Evolutionary conservation across 2,888 invertebrate genomes (phyloP).

Genomic region (Julus scanicus): DNA sequence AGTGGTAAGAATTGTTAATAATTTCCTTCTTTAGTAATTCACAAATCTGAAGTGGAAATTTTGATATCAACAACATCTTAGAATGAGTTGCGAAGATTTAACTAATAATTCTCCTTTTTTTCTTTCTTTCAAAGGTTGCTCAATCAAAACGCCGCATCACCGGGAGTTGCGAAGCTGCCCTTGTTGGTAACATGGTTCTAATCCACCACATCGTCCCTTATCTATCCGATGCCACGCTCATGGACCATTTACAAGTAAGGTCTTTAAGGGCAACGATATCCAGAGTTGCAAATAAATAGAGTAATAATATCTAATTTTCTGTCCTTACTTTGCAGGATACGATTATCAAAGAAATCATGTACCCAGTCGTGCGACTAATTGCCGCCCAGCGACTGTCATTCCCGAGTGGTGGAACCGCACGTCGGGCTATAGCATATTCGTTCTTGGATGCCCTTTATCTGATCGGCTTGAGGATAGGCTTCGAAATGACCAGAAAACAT

Average conservation of each 20-base stretch:
- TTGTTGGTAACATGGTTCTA: slow-evolving; percentile 84
- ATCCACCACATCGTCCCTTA: slow-evolving; percentile 83
- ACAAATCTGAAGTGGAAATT: neutral
- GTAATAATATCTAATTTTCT: slow-evolving; percentile 56
- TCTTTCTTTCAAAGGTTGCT: slow-evolving; percentile 69
- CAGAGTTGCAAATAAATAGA: neutral
- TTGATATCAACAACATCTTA: no score
- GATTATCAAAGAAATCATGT: slow-evolving; percentile 83
- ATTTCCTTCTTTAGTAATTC: neutral
- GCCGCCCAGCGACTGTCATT: slow-evolving; percentile 83
- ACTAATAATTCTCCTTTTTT: neutral
- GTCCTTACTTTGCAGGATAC: slow-evolving; percentile 75
- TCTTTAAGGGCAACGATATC: no score
- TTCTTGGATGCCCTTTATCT: slow-evolving; percentile 83
- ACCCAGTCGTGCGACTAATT: slow-evolving; percentile 83
- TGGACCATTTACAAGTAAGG: slow-evolving; percentile 84
- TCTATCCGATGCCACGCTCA: slow-evolving; percentile 83
- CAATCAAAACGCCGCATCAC: slow-evolving; percentile 84
- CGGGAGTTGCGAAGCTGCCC: slow-evolving; percentile 85
- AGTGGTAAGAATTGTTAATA: slow-evolving; percentile 65
- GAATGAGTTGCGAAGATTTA: no score
- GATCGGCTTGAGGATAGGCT: slow-evolving; percentile 69
- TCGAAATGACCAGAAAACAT: slow-evolving; percentile 67
- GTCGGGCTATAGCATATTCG: slow-evolving; percentile 82
- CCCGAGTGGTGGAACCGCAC: slow-evolving; percentile 81